Percentiles rank a stretch among this genome's conserved stretches.
Conservation (phyloP, 30 jellyfish, hydroid and myxozoan genomes). For the Hydractinia symbiolongicarpus region DNA sequence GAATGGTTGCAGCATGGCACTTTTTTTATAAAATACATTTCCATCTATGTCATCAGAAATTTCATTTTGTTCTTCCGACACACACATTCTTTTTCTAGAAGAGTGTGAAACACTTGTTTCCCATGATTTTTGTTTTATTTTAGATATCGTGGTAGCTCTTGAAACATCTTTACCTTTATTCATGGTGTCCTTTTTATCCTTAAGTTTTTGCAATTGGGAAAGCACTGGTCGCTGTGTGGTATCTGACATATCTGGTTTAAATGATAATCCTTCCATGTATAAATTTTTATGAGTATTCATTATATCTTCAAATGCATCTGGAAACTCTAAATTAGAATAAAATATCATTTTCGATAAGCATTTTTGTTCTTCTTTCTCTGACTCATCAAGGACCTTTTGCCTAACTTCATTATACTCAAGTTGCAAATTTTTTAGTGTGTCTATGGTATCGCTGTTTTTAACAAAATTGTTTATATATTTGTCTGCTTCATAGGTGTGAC, state of each 20-base stretch:
- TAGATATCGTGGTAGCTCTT: slow-evolving; percentile 10
- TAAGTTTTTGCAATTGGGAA: slow-evolving; percentile 10
- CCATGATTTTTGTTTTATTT: slow-evolving; percentile 36
- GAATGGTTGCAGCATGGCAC: slow-evolving; percentile 35
- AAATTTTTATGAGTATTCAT: slow-evolving; percentile 8
- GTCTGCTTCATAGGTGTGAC: slow-evolving; percentile 21
- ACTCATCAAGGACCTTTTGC: slow-evolving; percentile 20
- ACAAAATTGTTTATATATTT: slow-evolving; percentile 9
- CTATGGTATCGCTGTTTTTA: not conserved
- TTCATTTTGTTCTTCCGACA: not conserved
- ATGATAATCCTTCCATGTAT: not conserved
- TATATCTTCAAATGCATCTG: slow-evolving; percentile 7
- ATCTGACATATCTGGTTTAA: slow-evolving; percentile 13
- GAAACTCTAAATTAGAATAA: slow-evolving; percentile 31
- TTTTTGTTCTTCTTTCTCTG: slow-evolving; percentile 4
- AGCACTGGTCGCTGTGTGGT: slow-evolving; percentile 26
- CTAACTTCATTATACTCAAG: slow-evolving; percentile 24
- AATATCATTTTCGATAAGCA: slow-evolving; percentile 16
- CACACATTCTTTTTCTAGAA: not conserved
- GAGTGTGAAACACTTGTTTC: not conserved
- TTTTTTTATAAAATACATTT: slow-evolving; percentile 20
- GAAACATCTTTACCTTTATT: not conserved
- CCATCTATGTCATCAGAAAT: not conserved
- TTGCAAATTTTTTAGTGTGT: not conserved
- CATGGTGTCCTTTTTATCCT: not conserved